phyloP scores from a whole-genome alignment of 2,797 vertebrate genomes.

The Anolis apletophallus region DNA sequence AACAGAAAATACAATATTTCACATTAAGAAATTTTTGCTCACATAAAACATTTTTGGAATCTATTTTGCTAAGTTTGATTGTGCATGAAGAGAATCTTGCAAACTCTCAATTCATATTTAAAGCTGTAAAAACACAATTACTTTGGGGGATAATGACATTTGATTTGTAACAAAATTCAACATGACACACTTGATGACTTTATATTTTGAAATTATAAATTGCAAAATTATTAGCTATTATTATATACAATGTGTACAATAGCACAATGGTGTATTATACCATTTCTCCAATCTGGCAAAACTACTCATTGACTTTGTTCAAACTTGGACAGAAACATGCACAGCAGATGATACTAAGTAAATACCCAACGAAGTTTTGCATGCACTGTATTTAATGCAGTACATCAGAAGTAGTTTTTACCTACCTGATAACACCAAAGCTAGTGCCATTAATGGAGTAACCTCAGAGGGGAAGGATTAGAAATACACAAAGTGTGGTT shows the following conservation, averaged over 20 bases:
- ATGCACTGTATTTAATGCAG: not conserved
- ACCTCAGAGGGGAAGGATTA: constrained; percentile 13
- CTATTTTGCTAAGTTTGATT: not conserved
- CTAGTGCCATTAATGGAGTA: not conserved
- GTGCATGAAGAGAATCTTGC: not conserved
- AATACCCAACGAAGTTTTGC: not conserved
- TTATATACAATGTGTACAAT: not conserved
- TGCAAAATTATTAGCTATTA: not conserved
- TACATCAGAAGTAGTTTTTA: constrained; percentile 8
- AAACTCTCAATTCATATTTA: not conserved
- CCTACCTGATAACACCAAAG: not conserved
- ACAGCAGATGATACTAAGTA: not conserved
- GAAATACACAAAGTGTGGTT: constrained; percentile 17
- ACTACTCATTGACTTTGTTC: not conserved
- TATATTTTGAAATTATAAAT: not conserved
- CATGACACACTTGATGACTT: too few species aligned
- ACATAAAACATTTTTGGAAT: not conserved
- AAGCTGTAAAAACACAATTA: not conserved
- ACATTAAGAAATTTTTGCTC: not conserved
- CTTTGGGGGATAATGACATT: not conserved
- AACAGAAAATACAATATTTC: not conserved
- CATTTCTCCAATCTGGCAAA: not conserved
- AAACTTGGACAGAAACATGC: not conserved
- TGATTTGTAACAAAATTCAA: not conserved
- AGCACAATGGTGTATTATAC: not conserved